Conservation (phyloP, 2,113 vertebrate species). For the chimpanzee (Pan troglodytes) region NHGRI_mPanTro3-v2.1_pri NC_072398.2:36364001-36364500, state of each 20-base stretch:
- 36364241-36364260: background rate
- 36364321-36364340: background rate
- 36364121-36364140: background rate
- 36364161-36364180: background rate
- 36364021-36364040: background rate
- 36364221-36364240: background rate
- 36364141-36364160: background rate
- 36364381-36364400: background rate
- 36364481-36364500: background rate
- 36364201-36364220: conserved; percentile 54
- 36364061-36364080: background rate
- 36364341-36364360: background rate
- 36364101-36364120: background rate
- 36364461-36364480: background rate
- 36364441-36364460: background rate
- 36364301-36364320: background rate
- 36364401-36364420: background rate
- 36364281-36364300: background rate
- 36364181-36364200: background rate
- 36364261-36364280: background rate
- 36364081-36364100: background rate
- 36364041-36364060: background rate
- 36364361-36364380: background rate
- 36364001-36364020: background rate
- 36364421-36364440: background rate